Percentiles rank a stretch among this genome's conserved stretches.
phyloP scores from a whole-genome alignment of 1,140 invertebrate genomes.

The Hyposmocoma kahamanoa region DNA sequence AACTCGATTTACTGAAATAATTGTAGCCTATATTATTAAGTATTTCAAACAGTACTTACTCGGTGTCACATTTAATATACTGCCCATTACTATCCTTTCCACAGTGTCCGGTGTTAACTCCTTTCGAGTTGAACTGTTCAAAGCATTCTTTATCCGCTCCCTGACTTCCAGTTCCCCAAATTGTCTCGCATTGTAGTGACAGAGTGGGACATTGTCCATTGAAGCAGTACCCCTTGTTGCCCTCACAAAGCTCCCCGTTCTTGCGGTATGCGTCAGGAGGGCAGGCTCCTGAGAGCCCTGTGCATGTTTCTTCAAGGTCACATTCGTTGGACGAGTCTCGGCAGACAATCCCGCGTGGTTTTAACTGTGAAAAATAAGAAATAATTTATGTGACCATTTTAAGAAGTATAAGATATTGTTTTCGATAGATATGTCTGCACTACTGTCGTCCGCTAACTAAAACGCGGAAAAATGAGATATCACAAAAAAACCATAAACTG shows the following conservation, averaged over 20 bases:
- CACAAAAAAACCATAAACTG: too few relatives aligned
- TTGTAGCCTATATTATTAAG: too few relatives aligned
- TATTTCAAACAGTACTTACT: slow-evolving; percentile 89
- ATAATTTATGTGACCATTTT: too few relatives aligned
- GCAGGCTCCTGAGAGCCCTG: slow-evolving; percentile 89
- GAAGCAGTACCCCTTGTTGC: slow-evolving; percentile 87
- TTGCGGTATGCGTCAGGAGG: slow-evolving; percentile 91
- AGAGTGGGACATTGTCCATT: slow-evolving; percentile 93
- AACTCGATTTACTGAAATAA: too few relatives aligned
- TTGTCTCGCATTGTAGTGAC: slow-evolving; percentile 88
- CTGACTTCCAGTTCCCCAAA: slow-evolving; percentile 90
- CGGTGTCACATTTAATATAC: slow-evolving; percentile 89
- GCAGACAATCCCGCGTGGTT: slow-evolving; percentile 84
- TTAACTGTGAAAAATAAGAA: slow-evolving; percentile 76
- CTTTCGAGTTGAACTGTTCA: slow-evolving; percentile 95
- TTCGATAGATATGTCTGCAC: neutral
- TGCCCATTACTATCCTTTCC: slow-evolving; percentile 85
- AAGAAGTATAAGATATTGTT: too few relatives aligned
- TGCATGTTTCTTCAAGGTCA: slow-evolving; percentile 94
- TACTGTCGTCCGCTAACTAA: too few relatives aligned
- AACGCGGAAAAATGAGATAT: too few relatives aligned
- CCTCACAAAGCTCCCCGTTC: slow-evolving; percentile 89
- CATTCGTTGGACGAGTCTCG: slow-evolving; percentile 91
- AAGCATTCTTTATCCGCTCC: slow-evolving; percentile 91
- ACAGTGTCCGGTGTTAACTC: slow-evolving; percentile 94